phyloP scores from a whole-genome alignment of 2,113 vertebrate genomes.

The Theropithecus gelada region DNA sequence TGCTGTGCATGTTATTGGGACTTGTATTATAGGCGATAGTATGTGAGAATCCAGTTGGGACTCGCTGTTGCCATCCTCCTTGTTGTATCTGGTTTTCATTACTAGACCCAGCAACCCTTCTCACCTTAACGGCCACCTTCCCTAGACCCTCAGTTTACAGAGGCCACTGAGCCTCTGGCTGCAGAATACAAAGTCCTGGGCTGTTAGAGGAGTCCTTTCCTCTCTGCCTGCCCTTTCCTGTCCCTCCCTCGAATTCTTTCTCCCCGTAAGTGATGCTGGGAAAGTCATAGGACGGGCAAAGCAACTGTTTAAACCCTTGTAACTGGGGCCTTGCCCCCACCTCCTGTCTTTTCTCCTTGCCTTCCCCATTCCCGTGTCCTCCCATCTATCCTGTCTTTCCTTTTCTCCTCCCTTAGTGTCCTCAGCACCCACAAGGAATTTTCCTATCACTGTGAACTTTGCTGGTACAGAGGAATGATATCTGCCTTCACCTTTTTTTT shows the following conservation, averaged over 20 bases:
- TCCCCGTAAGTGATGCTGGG: constrained; percentile 10
- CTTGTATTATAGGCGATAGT: constrained; percentile 59
- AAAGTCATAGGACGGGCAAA: constrained; percentile 53
- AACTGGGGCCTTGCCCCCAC: background rate
- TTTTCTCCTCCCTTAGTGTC: background rate
- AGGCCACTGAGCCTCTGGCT: constrained; percentile 33
- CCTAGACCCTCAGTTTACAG: background rate
- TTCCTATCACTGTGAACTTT: constrained; percentile 71
- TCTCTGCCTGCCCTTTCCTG: background rate
- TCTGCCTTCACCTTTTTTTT: constrained; percentile 40
- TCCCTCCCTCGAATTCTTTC: background rate
- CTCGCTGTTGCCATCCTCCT: constrained; percentile 51
- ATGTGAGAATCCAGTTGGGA: constrained; percentile 31
- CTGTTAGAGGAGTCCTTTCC: background rate
- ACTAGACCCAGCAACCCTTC: constrained; percentile 35
- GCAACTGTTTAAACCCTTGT: constrained; percentile 37
- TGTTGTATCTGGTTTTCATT: constrained; percentile 41
- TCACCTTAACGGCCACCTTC: background rate
- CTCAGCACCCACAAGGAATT: constrained; percentile 56
- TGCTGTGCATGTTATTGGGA: constrained; percentile 74
- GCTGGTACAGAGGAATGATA: constrained; percentile 51
- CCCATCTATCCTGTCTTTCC: background rate
- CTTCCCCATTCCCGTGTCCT: background rate
- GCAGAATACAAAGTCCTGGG: background rate
- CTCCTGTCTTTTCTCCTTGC: background rate